Percentiles rank a stretch among this genome's conserved stretches.
Evolutionary conservation across 2,113 vertebrate species (phyloP).

Genomic region (Hydrolagus affinis): DNA sequence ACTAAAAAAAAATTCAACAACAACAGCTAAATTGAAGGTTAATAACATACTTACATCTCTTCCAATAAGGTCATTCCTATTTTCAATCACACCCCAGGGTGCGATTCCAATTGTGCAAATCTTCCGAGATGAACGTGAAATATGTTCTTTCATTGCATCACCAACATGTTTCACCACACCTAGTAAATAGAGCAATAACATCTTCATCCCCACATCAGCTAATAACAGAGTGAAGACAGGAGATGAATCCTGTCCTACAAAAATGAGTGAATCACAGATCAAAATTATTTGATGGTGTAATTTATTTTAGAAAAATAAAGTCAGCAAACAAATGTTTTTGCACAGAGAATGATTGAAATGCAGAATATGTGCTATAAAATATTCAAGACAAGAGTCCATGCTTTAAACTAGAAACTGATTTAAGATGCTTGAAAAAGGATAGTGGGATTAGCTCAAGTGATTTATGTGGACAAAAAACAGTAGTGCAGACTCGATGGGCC

Average conservation of each 20-base stretch:
- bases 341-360: too few species aligned
- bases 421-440: too few species aligned
- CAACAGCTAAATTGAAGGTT: background rate
- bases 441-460: too few species aligned
- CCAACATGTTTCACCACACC: slow-evolving; percentile 97
- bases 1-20: background rate
- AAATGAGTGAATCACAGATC: background rate
- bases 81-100: slow-evolving; percentile 96
- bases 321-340: too few species aligned
- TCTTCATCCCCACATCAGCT: background rate
- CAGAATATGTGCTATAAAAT: too few species aligned
- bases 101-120: slow-evolving; percentile 97
- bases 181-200: slow-evolving; percentile 39
- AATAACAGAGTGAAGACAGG: background rate
- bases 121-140: slow-evolving; percentile 87
- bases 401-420: too few species aligned
- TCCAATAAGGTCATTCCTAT: slow-evolving; percentile 92
- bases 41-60: slow-evolving; percentile 85
- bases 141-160: slow-evolving; percentile 91
- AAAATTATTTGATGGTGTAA: background rate
- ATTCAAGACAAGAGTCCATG: too few species aligned
- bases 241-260: background rate
- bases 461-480: too few species aligned
- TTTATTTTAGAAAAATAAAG: too few species aligned
- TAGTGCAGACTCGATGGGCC: too few species aligned